Evolutionary conservation across 1,140 invertebrate genomes (phyloP).

Genomic region (Nylanderia fulva): DNA sequence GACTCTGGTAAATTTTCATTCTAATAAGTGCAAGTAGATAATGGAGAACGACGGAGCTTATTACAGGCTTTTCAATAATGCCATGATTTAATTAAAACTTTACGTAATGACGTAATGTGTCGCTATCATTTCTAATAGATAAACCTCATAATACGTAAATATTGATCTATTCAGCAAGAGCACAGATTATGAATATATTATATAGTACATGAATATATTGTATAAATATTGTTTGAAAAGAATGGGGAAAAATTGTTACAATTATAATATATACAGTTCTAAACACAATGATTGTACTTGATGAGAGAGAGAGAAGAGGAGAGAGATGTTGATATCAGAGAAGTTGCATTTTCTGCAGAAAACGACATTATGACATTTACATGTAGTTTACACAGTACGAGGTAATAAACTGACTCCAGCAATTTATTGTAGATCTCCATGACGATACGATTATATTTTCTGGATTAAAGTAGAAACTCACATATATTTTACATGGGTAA

Average conservation of each 20-base stretch:
- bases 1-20: neutral
- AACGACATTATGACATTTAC: neutral
- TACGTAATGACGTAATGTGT: neutral
- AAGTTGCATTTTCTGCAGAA: neutral
- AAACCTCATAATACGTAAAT: neutral
- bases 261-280: neutral
- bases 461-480: neutral
- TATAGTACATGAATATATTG: neutral
- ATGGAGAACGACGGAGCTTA: neutral
- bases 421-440: neutral
- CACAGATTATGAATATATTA: neutral
- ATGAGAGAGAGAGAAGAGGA: too few relatives aligned
- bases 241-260: too few relatives aligned
- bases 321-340: slow-evolving; percentile 2
- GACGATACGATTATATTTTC: neutral
- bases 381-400: neutral
- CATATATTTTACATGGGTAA: neutral
- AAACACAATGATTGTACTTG: neutral
- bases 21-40: neutral
- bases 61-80: neutral
- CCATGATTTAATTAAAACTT: neutral
- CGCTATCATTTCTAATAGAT: neutral
- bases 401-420: neutral
- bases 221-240: neutral
- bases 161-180: slow-evolving; percentile 4